Evolutionary conservation across 2,888 invertebrate species (phyloP).

Genomic region (Dilophus febrilis): DNA sequence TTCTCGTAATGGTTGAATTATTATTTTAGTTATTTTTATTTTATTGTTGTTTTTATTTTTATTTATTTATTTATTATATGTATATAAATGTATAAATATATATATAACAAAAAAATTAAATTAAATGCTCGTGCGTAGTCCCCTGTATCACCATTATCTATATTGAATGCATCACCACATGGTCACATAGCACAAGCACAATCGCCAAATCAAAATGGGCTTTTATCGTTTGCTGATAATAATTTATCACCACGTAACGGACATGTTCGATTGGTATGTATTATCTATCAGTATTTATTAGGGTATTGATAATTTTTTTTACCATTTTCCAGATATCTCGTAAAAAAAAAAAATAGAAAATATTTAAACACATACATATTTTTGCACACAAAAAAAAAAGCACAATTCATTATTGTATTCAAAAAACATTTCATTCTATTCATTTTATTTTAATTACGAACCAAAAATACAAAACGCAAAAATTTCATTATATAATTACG

Average conservation of each 20-base stretch:
- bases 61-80: slow-evolving; percentile 2
- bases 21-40: neutral
- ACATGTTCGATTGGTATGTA: slow-evolving; percentile 18
- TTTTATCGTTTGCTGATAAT: slow-evolving; percentile 16
- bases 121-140: too few species aligned
- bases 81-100: neutral
- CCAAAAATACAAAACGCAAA: too few species aligned
- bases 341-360: neutral
- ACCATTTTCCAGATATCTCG: neutral
- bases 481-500: too few species aligned
- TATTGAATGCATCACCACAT: slow-evolving; percentile 17
- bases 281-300: too few species aligned
- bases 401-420: slow-evolving; percentile 1
- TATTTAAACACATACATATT: neutral
- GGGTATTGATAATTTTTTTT: too few species aligned
- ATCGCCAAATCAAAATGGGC: slow-evolving; percentile 13
- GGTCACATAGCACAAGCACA: slow-evolving; percentile 17
- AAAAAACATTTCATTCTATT: neutral
- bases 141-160: slow-evolving; percentile 16
- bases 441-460: too few species aligned
- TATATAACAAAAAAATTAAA: too few species aligned
- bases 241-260: slow-evolving; percentile 12
- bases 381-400: slow-evolving; percentile 2
- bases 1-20: neutral
- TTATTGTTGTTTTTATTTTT: neutral